Evolutionary conservation across 2,888 invertebrate genomes (phyloP), one percentile per base, ranked within the genome.

Genomic region (Caradrina kadenii): DNA sequence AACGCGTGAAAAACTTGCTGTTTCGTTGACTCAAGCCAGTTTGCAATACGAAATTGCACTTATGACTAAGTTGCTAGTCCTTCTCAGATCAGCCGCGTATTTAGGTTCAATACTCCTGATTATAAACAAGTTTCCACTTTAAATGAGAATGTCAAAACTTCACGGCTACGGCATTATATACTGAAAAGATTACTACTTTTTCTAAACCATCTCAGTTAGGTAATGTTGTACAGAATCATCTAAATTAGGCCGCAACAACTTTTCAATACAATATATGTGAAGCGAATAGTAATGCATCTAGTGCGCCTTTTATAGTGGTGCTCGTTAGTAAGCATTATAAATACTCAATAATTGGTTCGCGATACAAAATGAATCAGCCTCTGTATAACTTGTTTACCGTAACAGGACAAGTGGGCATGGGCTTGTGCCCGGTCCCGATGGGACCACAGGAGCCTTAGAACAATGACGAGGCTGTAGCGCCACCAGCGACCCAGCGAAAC

Each of bases 1-100:
- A 89, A 87, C 76, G 80, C 80, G 81, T 85, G 88, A 92, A 93
- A 93, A 93, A 92, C 89, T 92, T 86, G 91, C 84, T 78, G 79
- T 87, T 86, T 88, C 81, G 80, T 84, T 82, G 80, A 79, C 76
- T 80, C 74, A 75, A 86, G 80, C 83, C 42, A 75, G 82, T 84
- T 87, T 82, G 84, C 80, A 79, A 83, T 83, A 84, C 80, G 56
- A 84, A 87, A 87, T 85, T 84, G 76, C 80, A 77, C 79, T 58
- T 74, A 80, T 80, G 74, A 73, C 78, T 80, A 75, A 80, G 45
- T 62, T 42, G 50, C 52, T 59, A 59, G 42, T 56, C 26, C 53
- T 60, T 63, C 55, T 58, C 49, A 45, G 63, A 63, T 67, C 45
- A 56, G 49, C 7, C 45, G 22, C 55, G 35, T 55, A 50, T 55